Evolutionary conservation across 1,140 invertebrate genomes (phyloP).

Genomic region (Bradynema listronoti): DNA sequence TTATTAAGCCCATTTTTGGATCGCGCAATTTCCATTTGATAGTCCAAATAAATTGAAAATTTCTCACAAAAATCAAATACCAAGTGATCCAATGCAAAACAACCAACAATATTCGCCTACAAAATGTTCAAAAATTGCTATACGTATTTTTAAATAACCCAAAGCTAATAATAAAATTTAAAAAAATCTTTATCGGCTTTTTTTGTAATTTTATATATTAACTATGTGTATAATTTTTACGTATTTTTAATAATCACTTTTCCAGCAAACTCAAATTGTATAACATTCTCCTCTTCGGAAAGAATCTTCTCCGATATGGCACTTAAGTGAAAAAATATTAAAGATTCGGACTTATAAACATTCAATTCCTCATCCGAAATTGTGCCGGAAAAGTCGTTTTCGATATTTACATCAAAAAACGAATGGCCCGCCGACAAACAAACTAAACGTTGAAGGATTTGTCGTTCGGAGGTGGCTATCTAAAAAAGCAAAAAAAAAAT

Average conservation of each 20-base stretch:
- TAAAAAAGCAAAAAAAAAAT: not conserved
- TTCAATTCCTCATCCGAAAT: not conserved
- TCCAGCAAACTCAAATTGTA: not conserved
- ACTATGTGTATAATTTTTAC: not conserved
- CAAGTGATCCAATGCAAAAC: constrained; percentile 10
- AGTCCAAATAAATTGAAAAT: constrained; percentile 21
- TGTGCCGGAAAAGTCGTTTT: not conserved
- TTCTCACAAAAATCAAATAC: not conserved
- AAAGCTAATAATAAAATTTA: not conserved
- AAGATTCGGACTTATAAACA: not conserved
- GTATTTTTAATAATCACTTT: not conserved
- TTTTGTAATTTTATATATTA: not conserved
- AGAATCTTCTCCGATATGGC: too few relatives aligned
- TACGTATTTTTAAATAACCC: not conserved
- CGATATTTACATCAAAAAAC: not conserved
- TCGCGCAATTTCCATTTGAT: constrained; percentile 14
- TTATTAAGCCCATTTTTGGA: constrained; percentile 9
- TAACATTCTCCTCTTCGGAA: not conserved
- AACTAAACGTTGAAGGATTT: not conserved
- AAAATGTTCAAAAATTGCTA: not conserved
- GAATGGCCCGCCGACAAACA: not conserved
- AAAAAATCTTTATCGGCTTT: not conserved
- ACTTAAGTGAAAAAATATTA: too few relatives aligned
- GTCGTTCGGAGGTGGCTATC: not conserved
- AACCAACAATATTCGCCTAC: constrained; percentile 12